These are phyloP conservation scores for Caenorhabditis brenneri DNA, from an alignment of 1,140 invertebrate species.

Conservation along the genomic window DNA sequence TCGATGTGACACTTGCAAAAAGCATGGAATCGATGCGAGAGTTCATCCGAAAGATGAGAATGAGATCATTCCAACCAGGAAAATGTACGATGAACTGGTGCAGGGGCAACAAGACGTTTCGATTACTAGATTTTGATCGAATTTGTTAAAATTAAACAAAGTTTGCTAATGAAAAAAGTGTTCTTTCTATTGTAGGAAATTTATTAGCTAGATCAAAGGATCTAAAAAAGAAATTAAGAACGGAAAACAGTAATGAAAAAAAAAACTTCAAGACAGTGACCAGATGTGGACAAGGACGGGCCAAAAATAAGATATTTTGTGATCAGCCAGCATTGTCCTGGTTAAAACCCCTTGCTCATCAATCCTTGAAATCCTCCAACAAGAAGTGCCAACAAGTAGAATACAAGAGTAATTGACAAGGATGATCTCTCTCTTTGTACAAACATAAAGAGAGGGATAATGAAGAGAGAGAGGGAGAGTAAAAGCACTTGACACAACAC, in stretches of 20 bases:
- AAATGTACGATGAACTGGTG: background rate
- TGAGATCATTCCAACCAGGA: background rate
- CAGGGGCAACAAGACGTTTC: background rate
- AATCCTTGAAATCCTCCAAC: too few species aligned
- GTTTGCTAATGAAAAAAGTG: too few species aligned
- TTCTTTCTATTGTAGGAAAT: too few species aligned
- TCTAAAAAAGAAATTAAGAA: too few species aligned
- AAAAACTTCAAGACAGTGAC: too few species aligned
- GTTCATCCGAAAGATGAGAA: background rate
- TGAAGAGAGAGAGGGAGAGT: conserved; percentile 4
- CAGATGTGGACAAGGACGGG: too few species aligned
- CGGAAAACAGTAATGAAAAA: too few species aligned
- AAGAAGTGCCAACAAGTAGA: background rate
- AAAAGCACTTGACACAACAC: conserved; percentile 35
- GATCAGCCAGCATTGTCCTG: too few species aligned
- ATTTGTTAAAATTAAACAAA: too few species aligned
- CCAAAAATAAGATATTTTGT: too few species aligned
- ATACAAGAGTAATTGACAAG: background rate
- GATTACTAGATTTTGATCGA: background rate
- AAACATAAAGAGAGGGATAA: background rate
- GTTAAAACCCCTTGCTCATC: too few species aligned
- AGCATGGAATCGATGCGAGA: background rate
- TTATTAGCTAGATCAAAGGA: too few species aligned
- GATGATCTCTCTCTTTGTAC: background rate
- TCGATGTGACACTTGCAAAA: conserved; percentile 19